Percentiles rank a stretch among this genome's conserved stretches.
These are phyloP conservation scores for Bujurquina vittata DNA, from an alignment of 2,113 vertebrate species.

Conservation along the genomic window DNA sequence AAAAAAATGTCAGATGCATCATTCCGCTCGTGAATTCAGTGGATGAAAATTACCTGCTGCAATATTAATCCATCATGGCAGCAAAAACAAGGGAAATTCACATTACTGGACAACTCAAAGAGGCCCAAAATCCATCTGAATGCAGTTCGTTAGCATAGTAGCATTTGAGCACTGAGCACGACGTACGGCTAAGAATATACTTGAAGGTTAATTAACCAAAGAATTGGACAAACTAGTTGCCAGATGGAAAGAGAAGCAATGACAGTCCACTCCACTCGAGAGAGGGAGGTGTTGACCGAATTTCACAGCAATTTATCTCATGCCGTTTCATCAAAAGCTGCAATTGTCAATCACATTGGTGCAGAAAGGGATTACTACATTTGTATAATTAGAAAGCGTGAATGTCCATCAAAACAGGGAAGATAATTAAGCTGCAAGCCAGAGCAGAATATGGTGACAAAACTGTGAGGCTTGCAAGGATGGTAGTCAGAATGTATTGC, in stretches of 20 bases:
- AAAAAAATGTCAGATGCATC: slow-evolving; percentile 12
- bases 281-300: background rate
- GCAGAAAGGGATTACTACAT: background rate
- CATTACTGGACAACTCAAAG: background rate
- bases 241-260: background rate
- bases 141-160: background rate
- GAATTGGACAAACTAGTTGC: background rate
- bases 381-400: background rate
- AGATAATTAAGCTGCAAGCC: background rate
- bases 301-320: background rate
- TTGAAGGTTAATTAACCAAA: slow-evolving; percentile 7
- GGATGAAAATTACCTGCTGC: slow-evolving; percentile 35
- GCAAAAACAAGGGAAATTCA: background rate
- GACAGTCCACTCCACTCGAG: background rate
- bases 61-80: slow-evolving; percentile 12
- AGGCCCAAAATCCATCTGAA: background rate
- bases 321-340: background rate
- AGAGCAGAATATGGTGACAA: background rate
- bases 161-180: background rate
- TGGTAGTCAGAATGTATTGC: slow-evolving; percentile 3
- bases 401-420: background rate
- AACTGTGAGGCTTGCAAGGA: background rate
- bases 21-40: slow-evolving; percentile 15
- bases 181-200: background rate
- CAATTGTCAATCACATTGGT: background rate